Evolutionary conservation across 92 coral and sea anemone genomes (phyloP).

Genomic region (Diadumene lineata): DNA sequence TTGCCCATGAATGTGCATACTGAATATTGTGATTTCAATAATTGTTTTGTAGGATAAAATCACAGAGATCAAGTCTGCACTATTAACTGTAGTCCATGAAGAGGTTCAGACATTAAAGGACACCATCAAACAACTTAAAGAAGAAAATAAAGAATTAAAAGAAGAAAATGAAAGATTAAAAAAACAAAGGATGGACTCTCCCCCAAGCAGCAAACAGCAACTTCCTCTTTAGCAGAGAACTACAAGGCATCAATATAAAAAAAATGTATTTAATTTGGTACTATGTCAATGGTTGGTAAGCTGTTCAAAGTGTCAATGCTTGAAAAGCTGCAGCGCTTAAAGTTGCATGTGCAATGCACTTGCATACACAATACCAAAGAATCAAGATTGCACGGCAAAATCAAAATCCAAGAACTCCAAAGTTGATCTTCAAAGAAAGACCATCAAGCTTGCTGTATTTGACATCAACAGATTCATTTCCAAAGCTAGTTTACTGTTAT

Average conservation of each 20-base stretch:
- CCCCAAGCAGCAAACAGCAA: background rate
- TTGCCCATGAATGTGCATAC: too few species aligned
- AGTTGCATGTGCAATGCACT: background rate
- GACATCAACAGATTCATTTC: background rate
- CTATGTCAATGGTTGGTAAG: background rate
- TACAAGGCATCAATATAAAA: too few species aligned
- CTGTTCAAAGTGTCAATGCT: background rate
- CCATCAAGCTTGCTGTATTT: background rate
- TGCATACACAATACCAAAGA: background rate
- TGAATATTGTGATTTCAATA: too few species aligned
- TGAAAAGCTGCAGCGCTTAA: background rate
- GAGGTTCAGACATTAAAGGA: conserved; percentile 97
- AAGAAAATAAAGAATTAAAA: conserved; percentile 88
- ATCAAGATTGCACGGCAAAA: background rate
- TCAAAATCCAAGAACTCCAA: background rate
- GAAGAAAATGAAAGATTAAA: conserved; percentile 90
- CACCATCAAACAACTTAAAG: conserved; percentile 87
- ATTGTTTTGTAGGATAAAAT: conserved; percentile 85
- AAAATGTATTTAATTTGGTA: background rate
- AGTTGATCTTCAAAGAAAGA: background rate
- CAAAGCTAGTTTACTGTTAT: too few species aligned
- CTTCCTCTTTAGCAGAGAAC: background rate
- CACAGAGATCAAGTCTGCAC: conserved; percentile 90
- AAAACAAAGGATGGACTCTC: conserved; percentile 59
- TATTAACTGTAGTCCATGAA: conserved; percentile 87